phyloP scores from a whole-genome alignment of 2,797 vertebrate genomes.

The Notoglanidium macrostoma region DNA sequence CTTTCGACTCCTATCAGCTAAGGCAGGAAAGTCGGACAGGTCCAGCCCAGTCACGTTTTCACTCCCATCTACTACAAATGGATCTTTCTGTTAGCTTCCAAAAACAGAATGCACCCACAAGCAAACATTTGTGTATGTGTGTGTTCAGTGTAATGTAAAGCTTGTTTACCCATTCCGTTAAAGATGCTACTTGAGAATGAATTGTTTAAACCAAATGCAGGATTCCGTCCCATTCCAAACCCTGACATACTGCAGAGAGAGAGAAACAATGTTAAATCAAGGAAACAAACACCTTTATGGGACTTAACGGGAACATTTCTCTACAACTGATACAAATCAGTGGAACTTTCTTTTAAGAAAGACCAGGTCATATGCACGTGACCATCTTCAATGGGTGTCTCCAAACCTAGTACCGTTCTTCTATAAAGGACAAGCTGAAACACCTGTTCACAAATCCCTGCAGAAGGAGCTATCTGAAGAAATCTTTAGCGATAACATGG shows the following conservation, averaged over 20 bases:
- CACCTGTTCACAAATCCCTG: neutral
- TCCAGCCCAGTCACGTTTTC: conserved; percentile 98
- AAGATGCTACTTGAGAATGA: conserved; percentile 99
- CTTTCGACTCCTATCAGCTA: conserved; percentile 98
- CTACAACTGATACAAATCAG: neutral
- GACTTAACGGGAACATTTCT: neutral
- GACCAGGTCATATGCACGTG: neutral
- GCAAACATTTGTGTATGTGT: neutral
- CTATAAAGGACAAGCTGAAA: neutral
- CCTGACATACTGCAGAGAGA: conserved; percentile 92
- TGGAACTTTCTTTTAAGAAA: neutral
- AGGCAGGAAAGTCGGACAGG: conserved; percentile 98
- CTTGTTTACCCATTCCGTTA: conserved; percentile 93
- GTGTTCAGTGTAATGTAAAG: neutral
- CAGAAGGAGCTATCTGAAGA: neutral
- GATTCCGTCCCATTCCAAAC: conserved; percentile 99
- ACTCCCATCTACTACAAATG: conserved; percentile 83
- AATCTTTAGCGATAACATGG: no score
- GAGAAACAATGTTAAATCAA: conserved; percentile 27
- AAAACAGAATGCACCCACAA: neutral
- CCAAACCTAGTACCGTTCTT: neutral
- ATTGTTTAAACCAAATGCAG: conserved; percentile 93
- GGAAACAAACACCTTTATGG: neutral
- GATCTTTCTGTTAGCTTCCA: neutral
- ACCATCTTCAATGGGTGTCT: neutral